Conservation (phyloP, 2,888 invertebrate genomes). For the Helobdella robusta region DNA sequence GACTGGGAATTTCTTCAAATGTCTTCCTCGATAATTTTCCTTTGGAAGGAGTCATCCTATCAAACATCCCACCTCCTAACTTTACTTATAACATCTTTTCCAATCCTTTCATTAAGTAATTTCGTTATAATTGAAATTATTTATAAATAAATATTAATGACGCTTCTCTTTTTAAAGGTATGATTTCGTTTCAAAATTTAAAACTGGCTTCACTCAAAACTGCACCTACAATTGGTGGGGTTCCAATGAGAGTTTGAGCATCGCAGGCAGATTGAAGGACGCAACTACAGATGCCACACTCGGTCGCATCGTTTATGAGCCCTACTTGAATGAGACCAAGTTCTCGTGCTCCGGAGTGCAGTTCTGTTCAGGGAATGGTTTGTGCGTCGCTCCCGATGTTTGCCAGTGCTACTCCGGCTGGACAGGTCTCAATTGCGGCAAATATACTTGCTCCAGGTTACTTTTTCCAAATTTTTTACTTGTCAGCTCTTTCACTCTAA, state of each 20-base stretch:
- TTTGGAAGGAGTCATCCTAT: background rate
- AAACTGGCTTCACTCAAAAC: background rate
- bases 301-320: conserved; percentile 20
- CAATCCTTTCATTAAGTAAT: conserved; percentile 10
- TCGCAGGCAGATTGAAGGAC: conserved; percentile 20
- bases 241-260: background rate
- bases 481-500: too few species aligned
- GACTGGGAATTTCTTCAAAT: conserved; percentile 14
- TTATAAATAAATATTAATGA: background rate
- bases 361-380: conserved; percentile 26
- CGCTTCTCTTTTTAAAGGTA: background rate
- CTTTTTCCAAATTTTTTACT: too few species aligned
- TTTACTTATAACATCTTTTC: conserved; percentile 22
- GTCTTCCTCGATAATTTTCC: conserved; percentile 18
- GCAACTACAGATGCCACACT: conserved; percentile 6
- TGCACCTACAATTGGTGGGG: conserved; percentile 27
- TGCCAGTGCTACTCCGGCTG: conserved; percentile 26
- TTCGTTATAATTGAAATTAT: too few species aligned
- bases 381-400: conserved; percentile 18
- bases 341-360: conserved; percentile 18
- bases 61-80: background rate
- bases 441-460: conserved; percentile 21
- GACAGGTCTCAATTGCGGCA: conserved; percentile 22
- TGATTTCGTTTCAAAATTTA: background rate
- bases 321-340: conserved; percentile 22